phyloP scores from a whole-genome alignment of 2,888 invertebrate genomes.

The Xiphydria camelus region DNA sequence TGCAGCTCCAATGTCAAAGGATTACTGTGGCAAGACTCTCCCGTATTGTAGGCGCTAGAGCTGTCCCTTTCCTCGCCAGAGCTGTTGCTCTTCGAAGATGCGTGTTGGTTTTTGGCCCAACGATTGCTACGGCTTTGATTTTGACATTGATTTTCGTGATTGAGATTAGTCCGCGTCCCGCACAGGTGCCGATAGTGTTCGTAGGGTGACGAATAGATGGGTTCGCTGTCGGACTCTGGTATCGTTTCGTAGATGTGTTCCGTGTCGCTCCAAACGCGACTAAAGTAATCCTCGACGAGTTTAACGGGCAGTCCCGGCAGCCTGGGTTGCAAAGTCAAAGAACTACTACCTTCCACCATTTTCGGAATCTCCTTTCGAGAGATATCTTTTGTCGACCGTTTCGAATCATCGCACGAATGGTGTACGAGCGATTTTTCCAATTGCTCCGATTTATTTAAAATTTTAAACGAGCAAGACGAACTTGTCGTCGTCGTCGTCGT shows the following conservation, averaged over 20 bases:
- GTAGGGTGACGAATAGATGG: conserved; percentile 68
- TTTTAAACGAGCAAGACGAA: conserved; percentile 37
- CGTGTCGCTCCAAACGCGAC: conserved; percentile 58
- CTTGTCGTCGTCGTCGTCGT: conserved; percentile 37
- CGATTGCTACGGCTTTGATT: conserved; percentile 4
- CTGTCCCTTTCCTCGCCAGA: conserved; percentile 66
- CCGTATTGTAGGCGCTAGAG: conserved; percentile 76
- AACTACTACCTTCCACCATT: conserved; percentile 37
- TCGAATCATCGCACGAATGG: conserved; percentile 42
- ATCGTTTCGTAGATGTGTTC: conserved; percentile 72
- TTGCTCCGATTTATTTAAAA: conserved; percentile 34
- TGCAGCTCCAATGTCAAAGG: conserved; percentile 62
- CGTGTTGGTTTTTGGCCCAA: conserved; percentile 30
- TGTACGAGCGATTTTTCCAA: conserved; percentile 33
- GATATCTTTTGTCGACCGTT: conserved; percentile 44
- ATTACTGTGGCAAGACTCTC: conserved; percentile 74
- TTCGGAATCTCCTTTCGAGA: conserved; percentile 47
- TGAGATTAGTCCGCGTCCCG: conserved; percentile 3
- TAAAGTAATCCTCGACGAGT: conserved; percentile 46
- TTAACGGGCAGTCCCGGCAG: conserved; percentile 45
- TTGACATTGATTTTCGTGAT: conserved; percentile 16
- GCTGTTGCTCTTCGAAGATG: conserved; percentile 55
- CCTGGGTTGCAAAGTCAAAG: conserved; percentile 37
- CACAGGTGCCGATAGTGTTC: conserved; percentile 49
- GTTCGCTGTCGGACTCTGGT: conserved; percentile 66